Evolutionary conservation across 2,113 vertebrate genomes (phyloP).

Genomic region (Ctenomys sociabilis): DNA sequence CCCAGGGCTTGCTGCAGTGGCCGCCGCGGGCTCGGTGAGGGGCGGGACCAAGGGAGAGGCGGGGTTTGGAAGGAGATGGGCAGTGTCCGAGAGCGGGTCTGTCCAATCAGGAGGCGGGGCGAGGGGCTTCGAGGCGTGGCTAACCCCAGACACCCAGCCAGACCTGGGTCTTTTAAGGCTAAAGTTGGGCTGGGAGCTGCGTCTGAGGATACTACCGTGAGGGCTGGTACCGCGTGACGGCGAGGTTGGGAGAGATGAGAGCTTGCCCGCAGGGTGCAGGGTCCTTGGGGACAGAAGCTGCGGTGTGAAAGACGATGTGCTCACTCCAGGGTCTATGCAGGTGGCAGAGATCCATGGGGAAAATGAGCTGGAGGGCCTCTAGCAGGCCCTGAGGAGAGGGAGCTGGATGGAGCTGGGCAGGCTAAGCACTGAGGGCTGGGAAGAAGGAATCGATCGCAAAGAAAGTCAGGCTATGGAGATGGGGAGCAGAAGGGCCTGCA

Average conservation of each 20-base stretch:
- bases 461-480: not conserved
- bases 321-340: not conserved
- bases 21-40: conserved; percentile 86
- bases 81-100: not conserved
- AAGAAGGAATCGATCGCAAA: not conserved
- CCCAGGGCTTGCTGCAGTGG: conserved; percentile 4
- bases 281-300: not conserved
- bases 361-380: not conserved
- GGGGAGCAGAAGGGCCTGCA: not conserved
- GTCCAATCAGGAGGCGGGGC: conserved; percentile 36
- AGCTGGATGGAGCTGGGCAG: conserved; percentile 59
- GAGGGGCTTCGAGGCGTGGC: not conserved
- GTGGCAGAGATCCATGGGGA: not conserved
- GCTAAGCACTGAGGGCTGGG: conserved; percentile 15
- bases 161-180: not conserved
- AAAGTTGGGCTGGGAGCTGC: not conserved
- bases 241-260: not conserved
- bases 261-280: not conserved
- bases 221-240: not conserved
- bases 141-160: no score
- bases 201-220: not conserved
- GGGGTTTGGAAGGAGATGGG: not conserved
- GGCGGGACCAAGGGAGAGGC: conserved; percentile 56
- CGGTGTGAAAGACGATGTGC: not conserved
- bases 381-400: not conserved